Evolutionary conservation across 37 sponge, comb jelly and placozoan genomes (phyloP), one percentile per base, ranked within the genome.

Genomic region (Theonella swinhoei): DNA sequence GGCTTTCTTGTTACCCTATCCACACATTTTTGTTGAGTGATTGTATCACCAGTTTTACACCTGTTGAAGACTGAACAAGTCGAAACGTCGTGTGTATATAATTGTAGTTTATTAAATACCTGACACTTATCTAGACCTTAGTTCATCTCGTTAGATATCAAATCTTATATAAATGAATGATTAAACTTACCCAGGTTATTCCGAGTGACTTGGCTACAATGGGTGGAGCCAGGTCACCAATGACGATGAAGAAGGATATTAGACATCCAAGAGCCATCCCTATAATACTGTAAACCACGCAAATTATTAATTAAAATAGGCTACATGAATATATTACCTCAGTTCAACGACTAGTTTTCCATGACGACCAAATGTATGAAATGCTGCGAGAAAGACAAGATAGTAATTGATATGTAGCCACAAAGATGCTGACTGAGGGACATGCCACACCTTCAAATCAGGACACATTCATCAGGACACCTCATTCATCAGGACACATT

Each of bases 211-310:
- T 67, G 4, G 77, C 74, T 2, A 91, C 31, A 36, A 77, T 70
- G 17, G 80, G 73, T 14, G 96, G 96, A 25, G 82, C 85, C 43
- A 90, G 47, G 58, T 95, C 96, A 36, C 91, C 93, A 62, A 95
- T 85, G 60, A 95, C 88, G 75, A 95, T 83, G 78, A 87, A 89
- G 84, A 81, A 92, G 0, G 93, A 92, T 35, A 87, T 64, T 33
- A 87, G 79, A 0, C 80, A 63, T 3, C 96, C 96, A 23, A 95
- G 23, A n/a, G 68, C 62, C 33, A 93, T 64, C 34, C 87, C 87
- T 66, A 89, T 85, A 28, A 70, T 81, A 37, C 91, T 91, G 64
- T 25, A 20, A 24, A 71, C 39, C 35, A 39, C 7, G 41, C 39
- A 71, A 17, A n/a, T 14, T 4, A 71, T 17, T 33, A 33, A 7